Evolutionary conservation across 1,140 invertebrate genomes (phyloP).

Genomic region (Melipona quadrifasciata): DNA sequence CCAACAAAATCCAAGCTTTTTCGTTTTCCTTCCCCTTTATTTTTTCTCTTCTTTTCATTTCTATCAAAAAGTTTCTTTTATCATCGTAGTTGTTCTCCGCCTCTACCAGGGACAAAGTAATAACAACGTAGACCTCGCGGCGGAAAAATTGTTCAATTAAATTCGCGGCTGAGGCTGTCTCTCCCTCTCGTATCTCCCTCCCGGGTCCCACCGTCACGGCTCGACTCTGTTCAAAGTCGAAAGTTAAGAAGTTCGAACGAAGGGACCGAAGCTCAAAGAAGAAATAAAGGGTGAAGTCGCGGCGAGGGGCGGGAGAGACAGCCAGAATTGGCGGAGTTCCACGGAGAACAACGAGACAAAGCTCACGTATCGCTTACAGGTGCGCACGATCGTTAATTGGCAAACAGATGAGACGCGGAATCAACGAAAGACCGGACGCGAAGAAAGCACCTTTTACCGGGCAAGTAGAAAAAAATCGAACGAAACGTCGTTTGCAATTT

Average conservation of each 20-base stretch:
- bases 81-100: neutral
- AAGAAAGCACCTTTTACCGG: neutral
- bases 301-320: neutral
- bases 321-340: neutral
- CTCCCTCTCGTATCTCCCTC: slow-evolving; percentile 16
- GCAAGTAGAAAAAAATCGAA: neutral
- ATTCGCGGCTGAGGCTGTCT: slow-evolving; percentile 34
- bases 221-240: slow-evolving; percentile 39
- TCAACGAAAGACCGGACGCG: neutral
- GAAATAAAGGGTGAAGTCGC: slow-evolving; percentile 21
- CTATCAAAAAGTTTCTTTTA: neutral
- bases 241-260: slow-evolving; percentile 52
- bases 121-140: slow-evolving; percentile 27
- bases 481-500: neutral
- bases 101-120: slow-evolving; percentile 39
- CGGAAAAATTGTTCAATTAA: slow-evolving; percentile 61
- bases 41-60: neutral
- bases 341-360: slow-evolving; percentile 22
- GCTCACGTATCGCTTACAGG: neutral
- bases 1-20: neutral
- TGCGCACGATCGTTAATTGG: slow-evolving; percentile 20
- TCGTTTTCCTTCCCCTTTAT: neutral
- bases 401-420: slow-evolving; percentile 41
- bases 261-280: slow-evolving; percentile 12
- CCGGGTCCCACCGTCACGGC: slow-evolving; percentile 1